These are phyloP conservation scores for Leucophenga montana DNA, from an alignment of 2,888 invertebrate genomes.

Conservation along the genomic window DNA sequence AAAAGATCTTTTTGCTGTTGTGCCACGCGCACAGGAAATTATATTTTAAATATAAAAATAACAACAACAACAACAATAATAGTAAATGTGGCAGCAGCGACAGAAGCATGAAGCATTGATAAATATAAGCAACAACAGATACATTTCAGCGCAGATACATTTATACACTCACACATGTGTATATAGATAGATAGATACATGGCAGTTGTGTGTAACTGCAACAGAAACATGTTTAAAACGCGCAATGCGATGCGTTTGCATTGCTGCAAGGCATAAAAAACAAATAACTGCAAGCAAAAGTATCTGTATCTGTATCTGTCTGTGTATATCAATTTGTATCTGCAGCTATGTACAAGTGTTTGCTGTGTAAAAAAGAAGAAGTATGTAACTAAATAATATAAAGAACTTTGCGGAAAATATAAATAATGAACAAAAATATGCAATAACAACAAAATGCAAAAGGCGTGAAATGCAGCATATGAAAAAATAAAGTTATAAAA, in stretches of 20 bases:
- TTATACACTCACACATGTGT: too few relatives aligned
- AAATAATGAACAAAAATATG: conserved; percentile 35
- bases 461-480: not conserved
- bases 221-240: too few relatives aligned
- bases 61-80: conserved; percentile 12
- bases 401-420: conserved; percentile 45
- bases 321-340: conserved; percentile 34
- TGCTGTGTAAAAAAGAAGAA: conserved; percentile 26
- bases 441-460: conserved; percentile 32
- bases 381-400: conserved; percentile 7
- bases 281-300: not conserved
- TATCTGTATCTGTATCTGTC: conserved; percentile 40
- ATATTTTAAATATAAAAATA: conserved; percentile 44
- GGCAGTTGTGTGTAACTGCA: too few relatives aligned
- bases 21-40: conserved; percentile 67
- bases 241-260: too few relatives aligned
- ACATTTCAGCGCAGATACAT: too few relatives aligned
- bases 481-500: not conserved
- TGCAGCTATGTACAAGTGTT: conserved; percentile 15
- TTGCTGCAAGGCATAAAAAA: too few relatives aligned
- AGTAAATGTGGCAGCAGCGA: not conserved
- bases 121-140: too few relatives aligned
- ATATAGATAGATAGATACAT: too few relatives aligned
- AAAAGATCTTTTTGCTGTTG: conserved; percentile 30
- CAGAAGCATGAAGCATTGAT: not conserved